Evolutionary conservation across 2,113 vertebrate genomes (phyloP).

Genomic region (Takifugu flavidus): DNA sequence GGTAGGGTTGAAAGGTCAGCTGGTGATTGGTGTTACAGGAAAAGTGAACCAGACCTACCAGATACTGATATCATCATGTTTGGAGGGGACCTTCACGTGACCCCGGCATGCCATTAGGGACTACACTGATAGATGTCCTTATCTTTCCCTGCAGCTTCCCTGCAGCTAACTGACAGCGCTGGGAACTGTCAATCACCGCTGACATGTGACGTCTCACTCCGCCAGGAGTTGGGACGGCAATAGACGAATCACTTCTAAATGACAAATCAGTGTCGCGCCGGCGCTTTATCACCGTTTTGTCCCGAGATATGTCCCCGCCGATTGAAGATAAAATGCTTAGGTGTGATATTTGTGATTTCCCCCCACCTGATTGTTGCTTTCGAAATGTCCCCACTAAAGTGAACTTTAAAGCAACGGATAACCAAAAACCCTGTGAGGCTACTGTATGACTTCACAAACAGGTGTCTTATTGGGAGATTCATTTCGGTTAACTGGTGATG

Average conservation of each 20-base stretch:
- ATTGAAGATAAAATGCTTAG: constrained; percentile 35
- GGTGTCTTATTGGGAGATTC: constrained; percentile 28
- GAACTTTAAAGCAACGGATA: constrained; percentile 14
- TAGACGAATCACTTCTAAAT: constrained; percentile 58
- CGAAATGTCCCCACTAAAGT: not conserved
- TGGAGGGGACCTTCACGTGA: constrained; percentile 62
- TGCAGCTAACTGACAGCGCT: constrained; percentile 64
- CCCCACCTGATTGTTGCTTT: constrained; percentile 1
- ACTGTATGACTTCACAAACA: constrained; percentile 34
- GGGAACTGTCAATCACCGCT: constrained; percentile 69
- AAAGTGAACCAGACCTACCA: constrained; percentile 58
- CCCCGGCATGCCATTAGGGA: constrained; percentile 62
- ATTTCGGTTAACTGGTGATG: constrained; percentile 52
- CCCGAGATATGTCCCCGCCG: constrained; percentile 29
- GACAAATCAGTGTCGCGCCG: constrained; percentile 59
- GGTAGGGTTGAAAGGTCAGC: constrained; percentile 56
- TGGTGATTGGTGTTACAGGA: constrained; percentile 51
- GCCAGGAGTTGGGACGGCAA: constrained; percentile 62
- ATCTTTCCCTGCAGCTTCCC: constrained; percentile 72
- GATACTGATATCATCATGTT: constrained; percentile 57
- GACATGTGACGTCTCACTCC: constrained; percentile 65
- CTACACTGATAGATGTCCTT: constrained; percentile 69
- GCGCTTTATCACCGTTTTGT: constrained; percentile 42
- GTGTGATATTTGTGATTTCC: constrained; percentile 20
- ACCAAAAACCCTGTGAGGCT: not conserved